Percentiles rank a stretch among this genome's conserved stretches.
phyloP scores from a whole-genome alignment of 2,888 invertebrate species.

The Catocala fraxini region DNA sequence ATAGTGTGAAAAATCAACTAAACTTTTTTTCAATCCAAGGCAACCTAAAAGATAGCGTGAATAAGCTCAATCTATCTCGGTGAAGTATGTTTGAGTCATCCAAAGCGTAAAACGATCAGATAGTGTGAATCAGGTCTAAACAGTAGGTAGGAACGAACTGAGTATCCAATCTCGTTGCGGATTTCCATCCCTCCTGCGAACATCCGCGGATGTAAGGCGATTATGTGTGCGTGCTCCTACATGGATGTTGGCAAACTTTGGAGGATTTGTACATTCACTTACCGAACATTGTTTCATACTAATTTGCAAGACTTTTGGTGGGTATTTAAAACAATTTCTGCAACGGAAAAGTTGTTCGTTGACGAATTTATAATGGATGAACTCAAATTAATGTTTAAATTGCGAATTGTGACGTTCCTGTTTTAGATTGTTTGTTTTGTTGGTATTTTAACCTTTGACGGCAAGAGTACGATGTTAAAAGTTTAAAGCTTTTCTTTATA shows the following conservation, averaged over 20 bases:
- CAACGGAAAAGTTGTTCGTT: neutral
- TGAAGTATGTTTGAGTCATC: neutral
- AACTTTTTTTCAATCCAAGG: no score
- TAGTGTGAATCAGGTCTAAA: conserved; percentile 6
- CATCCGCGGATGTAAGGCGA: conserved; percentile 38
- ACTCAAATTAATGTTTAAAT: neutral
- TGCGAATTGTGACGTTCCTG: no score
- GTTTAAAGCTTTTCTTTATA: no score
- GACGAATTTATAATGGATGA: conserved; percentile 1
- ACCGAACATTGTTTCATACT: conserved; percentile 23
- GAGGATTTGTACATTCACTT: conserved; percentile 22
- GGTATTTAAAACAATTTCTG: conserved; percentile 15
- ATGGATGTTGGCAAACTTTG: conserved; percentile 33
- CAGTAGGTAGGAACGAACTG: conserved; percentile 4
- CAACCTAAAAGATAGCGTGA: neutral
- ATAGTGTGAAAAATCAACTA: conserved; percentile 1
- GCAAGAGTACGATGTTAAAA: no score
- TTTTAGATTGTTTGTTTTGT: no score
- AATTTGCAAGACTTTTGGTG: conserved; percentile 26
- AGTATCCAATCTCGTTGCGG: conserved; percentile 47
- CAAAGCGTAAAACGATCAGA: neutral
- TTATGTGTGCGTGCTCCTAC: conserved; percentile 40
- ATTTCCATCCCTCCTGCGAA: conserved; percentile 43
- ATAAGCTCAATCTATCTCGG: neutral
- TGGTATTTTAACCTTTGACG: no score